Conservation (phyloP, 2,888 invertebrate genomes). For the Rhagonycha fulva region DNA sequence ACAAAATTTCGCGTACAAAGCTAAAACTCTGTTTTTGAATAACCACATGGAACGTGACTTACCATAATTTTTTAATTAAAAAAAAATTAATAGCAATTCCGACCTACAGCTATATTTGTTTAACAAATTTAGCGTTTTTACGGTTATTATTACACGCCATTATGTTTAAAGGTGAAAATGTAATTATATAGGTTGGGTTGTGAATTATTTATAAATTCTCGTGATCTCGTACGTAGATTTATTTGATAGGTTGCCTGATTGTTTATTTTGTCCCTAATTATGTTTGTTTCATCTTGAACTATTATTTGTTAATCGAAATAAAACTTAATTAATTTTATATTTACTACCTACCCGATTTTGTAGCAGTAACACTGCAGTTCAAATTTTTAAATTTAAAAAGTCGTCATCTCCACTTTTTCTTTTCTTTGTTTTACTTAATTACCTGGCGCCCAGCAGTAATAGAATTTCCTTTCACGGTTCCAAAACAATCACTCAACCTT, state of each 20-base stretch:
- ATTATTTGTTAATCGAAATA: neutral
- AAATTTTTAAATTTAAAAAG: too few relatives aligned
- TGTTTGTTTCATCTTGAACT: neutral
- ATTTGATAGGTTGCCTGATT: neutral
- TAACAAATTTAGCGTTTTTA: neutral
- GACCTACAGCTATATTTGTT: neutral
- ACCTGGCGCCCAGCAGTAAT: too few relatives aligned
- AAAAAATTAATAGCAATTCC: neutral
- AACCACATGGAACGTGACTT: neutral
- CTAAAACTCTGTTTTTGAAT: neutral
- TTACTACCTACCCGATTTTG: too few relatives aligned
- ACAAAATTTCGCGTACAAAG: neutral
- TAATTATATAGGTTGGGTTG: neutral
- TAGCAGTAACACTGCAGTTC: too few relatives aligned
- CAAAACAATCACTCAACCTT: too few relatives aligned
- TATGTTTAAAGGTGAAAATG: neutral
- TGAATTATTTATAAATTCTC: neutral
- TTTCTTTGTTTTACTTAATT: too few relatives aligned
- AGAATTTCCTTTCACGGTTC: too few relatives aligned
- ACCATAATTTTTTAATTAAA: neutral
- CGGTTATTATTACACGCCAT: neutral
- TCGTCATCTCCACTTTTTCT: too few relatives aligned
- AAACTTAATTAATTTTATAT: neutral
- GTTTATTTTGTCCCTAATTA: neutral
- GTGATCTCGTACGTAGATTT: neutral